phyloP scores from a whole-genome alignment of 2,888 invertebrate species.

The Scrobipalpa atriplicella region DNA sequence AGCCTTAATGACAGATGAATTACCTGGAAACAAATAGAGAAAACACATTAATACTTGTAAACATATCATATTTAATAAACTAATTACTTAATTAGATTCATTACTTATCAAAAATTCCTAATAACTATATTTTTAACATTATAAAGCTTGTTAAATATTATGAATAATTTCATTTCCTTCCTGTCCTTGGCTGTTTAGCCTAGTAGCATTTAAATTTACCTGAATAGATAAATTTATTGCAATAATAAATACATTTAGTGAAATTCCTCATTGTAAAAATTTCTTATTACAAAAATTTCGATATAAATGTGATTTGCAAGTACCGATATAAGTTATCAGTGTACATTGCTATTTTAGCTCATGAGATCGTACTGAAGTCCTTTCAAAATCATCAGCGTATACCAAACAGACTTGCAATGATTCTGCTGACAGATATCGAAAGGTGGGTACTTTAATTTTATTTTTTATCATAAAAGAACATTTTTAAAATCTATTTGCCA shows the following conservation, averaged over 20 bases:
- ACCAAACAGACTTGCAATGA: neutral
- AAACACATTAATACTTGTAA: neutral
- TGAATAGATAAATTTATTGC: too few relatives aligned
- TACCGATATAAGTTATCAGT: neutral
- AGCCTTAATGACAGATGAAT: too few relatives aligned
- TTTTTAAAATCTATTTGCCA: neutral
- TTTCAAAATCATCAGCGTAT: neutral
- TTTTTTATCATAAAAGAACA: neutral
- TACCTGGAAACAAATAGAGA: too few relatives aligned
- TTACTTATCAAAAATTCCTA: neutral
- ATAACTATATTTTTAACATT: neutral
- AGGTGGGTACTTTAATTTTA: neutral
- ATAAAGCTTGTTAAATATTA: neutral
- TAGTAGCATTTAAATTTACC: neutral
- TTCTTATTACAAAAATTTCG: too few relatives aligned
- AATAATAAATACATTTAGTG: too few relatives aligned
- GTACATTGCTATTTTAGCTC: neutral
- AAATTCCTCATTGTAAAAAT: too few relatives aligned
- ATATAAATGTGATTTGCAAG: neutral
- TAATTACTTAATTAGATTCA: slow-evolving; percentile 1
- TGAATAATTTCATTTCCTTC: neutral
- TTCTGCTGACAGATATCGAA: neutral
- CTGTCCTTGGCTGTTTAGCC: neutral
- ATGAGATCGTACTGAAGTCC: neutral
- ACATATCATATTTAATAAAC: neutral